phyloP scores from a whole-genome alignment of 1,140 invertebrate genomes.

The Drosophila tristis region DNA sequence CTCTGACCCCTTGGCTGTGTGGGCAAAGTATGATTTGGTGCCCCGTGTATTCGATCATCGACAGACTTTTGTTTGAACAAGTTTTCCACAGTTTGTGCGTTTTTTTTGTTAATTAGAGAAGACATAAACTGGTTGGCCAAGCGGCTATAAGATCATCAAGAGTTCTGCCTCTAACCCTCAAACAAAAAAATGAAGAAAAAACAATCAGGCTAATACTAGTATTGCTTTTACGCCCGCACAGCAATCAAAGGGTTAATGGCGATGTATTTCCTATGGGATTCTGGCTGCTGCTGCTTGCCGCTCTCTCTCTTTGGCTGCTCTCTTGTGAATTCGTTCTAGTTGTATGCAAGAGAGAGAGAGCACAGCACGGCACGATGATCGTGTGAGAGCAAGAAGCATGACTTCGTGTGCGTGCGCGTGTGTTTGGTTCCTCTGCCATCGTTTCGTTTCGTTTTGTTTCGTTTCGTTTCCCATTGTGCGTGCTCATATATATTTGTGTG shows the following conservation, averaged over 20 bases:
- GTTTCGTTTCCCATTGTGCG: conserved; percentile 64
- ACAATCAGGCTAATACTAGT: not conserved
- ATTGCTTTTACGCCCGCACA: conserved; percentile 56
- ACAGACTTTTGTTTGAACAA: conserved; percentile 64
- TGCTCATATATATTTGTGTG: conserved; percentile 73
- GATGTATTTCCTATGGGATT: conserved; percentile 20
- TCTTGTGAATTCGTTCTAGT: conserved; percentile 67
- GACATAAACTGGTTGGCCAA: conserved; percentile 56
- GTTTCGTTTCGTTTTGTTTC: conserved; percentile 29
- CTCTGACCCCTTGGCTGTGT: conserved; percentile 58
- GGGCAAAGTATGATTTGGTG: conserved; percentile 20
- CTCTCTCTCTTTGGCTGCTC: conserved; percentile 3
- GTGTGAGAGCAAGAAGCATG: not conserved
- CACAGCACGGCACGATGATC: not conserved
- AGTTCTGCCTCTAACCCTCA: conserved; percentile 12
- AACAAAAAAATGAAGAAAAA: not conserved
- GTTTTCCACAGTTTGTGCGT: conserved; percentile 51
- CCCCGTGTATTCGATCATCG: conserved; percentile 28
- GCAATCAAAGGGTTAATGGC: too few relatives aligned
- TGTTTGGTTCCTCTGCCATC: conserved; percentile 36
- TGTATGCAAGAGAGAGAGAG: conserved; percentile 33
- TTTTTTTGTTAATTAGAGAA: conserved; percentile 65
- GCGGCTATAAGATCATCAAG: conserved; percentile 55
- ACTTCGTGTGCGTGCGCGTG: conserved; percentile 7
- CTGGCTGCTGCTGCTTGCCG: conserved; percentile 7